Conservation (phyloP, 2,888 invertebrate species). For the Ennomos quercinarius region DNA sequence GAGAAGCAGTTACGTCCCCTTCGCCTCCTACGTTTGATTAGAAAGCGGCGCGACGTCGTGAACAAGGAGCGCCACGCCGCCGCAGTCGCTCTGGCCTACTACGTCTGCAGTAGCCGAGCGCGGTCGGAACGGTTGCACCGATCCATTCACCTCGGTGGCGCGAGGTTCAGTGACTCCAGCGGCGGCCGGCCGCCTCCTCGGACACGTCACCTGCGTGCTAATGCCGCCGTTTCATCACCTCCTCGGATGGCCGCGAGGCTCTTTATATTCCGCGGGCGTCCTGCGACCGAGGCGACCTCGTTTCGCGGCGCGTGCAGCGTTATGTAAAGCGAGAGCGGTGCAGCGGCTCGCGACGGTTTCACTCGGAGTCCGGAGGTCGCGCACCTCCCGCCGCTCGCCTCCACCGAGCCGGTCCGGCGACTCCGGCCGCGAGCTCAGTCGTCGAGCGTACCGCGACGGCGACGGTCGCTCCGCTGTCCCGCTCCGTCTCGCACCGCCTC, state of each 20-base stretch:
- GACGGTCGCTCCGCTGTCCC: constrained; percentile 14
- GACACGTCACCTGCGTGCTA: constrained; percentile 78
- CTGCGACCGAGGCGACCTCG: constrained; percentile 72
- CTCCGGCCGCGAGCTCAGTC: constrained; percentile 63
- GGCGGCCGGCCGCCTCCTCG: constrained; percentile 73
- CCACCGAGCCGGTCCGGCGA: constrained; percentile 56
- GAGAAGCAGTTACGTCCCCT: constrained; percentile 5
- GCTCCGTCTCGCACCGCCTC: background rate
- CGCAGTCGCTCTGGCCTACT: constrained; percentile 51
- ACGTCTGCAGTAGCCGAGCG: constrained; percentile 50
- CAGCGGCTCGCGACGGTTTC: constrained; percentile 63
- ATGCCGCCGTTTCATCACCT: constrained; percentile 75
- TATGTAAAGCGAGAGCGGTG: constrained; percentile 79
- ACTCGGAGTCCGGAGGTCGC: constrained; percentile 73
- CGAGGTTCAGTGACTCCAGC: constrained; percentile 81
- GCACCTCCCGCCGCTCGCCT: constrained; percentile 71
- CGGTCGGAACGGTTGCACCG: constrained; percentile 76
- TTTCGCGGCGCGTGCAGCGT: constrained; percentile 71
- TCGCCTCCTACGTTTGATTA: constrained; percentile 65
- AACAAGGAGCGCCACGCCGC: constrained; percentile 63
- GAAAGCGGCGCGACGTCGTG: constrained; percentile 71
- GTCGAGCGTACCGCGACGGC: constrained; percentile 66
- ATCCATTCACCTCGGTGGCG: constrained; percentile 82
- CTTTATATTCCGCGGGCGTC: constrained; percentile 78
- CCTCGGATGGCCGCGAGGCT: constrained; percentile 60